These are phyloP conservation scores for Kradibia gibbosae DNA, from an alignment of 1,140 invertebrate species.

Conservation along the genomic window DNA sequence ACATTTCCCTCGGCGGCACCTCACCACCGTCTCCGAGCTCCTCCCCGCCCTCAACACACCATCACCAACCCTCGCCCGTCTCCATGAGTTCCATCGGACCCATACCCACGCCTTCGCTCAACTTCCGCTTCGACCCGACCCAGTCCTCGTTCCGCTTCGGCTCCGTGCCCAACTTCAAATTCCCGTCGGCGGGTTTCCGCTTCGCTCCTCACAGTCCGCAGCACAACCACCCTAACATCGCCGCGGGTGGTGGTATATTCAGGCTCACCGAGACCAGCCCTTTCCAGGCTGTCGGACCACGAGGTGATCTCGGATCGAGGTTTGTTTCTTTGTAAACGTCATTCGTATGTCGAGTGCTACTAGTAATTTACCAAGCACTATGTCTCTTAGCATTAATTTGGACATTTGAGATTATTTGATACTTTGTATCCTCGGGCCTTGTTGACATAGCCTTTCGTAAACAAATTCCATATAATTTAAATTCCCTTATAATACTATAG, in stretches of 20 bases:
- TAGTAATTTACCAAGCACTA: no score
- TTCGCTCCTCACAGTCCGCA: constrained; percentile 70
- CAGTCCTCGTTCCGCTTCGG: constrained; percentile 69
- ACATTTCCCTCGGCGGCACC: constrained; percentile 70
- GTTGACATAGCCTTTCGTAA: no score
- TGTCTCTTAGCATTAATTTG: no score
- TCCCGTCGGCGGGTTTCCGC: constrained; percentile 66
- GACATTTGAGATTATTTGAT: no score
- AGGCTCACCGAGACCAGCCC: constrained; percentile 70
- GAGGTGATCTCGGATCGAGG: constrained; percentile 70
- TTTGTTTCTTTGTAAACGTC: constrained; percentile 47
- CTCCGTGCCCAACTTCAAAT: constrained; percentile 69
- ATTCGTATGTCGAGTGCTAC: neutral
- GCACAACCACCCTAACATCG: constrained; percentile 68
- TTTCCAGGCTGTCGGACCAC: constrained; percentile 70
- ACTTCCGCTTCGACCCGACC: constrained; percentile 69
- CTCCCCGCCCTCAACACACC: constrained; percentile 65
- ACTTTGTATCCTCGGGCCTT: no score
- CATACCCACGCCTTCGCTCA: constrained; percentile 65
- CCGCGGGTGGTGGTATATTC: constrained; percentile 67
- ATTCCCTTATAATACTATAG: no score
- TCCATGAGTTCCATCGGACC: constrained; percentile 65
- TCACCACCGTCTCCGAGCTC: constrained; percentile 69
- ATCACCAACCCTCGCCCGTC: constrained; percentile 63
- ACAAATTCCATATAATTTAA: no score